These are phyloP conservation scores for Deladenus siricidicola DNA, from an alignment of 2,888 invertebrate species.

Conservation along the genomic window DNA sequence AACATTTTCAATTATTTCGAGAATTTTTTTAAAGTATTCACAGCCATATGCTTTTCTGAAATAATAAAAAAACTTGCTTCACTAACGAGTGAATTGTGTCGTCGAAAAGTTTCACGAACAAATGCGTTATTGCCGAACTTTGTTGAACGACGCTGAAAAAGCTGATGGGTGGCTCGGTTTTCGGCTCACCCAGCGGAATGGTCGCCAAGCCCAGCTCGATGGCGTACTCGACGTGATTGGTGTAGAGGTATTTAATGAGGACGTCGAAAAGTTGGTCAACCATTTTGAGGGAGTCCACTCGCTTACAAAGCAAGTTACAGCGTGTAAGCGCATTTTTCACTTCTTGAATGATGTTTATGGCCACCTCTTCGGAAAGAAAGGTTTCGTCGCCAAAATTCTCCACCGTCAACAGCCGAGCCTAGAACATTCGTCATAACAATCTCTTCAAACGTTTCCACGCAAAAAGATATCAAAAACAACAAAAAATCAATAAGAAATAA, in stretches of 20 bases:
- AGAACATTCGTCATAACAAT: too few relatives aligned
- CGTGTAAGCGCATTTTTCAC: slow-evolving; percentile 72
- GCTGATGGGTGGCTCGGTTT: slow-evolving; percentile 76
- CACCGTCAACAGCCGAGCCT: slow-evolving; percentile 81
- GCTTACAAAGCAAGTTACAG: slow-evolving; percentile 66
- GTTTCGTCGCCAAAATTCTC: slow-evolving; percentile 93
- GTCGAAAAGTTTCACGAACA: slow-evolving; percentile 83
- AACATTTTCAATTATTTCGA: not conserved
- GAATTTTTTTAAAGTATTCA: not conserved
- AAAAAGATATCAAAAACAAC: too few relatives aligned
- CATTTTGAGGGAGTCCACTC: slow-evolving; percentile 69
- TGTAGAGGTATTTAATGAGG: slow-evolving; percentile 72
- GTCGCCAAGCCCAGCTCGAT: slow-evolving; percentile 76
- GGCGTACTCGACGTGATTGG: slow-evolving; percentile 92
- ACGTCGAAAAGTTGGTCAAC: slow-evolving; percentile 69
- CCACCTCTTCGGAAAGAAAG: slow-evolving; percentile 85
- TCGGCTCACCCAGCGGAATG: slow-evolving; percentile 65
- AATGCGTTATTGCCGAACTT: slow-evolving; percentile 81
- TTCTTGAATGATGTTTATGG: slow-evolving; percentile 74
- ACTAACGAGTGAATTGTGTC: slow-evolving; percentile 80
- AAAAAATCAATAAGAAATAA: too few relatives aligned
- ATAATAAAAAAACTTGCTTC: slow-evolving; percentile 61
- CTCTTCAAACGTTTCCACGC: too few relatives aligned
- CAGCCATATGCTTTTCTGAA: not conserved
- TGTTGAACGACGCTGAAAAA: slow-evolving; percentile 83